Percentiles rank a stretch among this genome's conserved stretches.
Conservation (phyloP, 2,113 vertebrate species). For the Vidua chalybeata region DNA sequence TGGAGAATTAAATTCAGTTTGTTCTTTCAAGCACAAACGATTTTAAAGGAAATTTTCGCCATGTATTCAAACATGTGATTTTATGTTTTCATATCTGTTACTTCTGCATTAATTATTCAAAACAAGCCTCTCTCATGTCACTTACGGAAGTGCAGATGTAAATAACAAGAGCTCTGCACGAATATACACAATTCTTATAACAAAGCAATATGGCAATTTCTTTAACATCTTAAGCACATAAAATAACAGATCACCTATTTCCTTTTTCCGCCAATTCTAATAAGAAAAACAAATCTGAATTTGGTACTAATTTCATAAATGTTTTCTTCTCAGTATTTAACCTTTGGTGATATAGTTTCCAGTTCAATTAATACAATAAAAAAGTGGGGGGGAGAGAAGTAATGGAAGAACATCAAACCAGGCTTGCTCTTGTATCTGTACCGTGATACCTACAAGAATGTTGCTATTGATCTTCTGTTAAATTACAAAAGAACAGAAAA, state of each 20-base stretch:
- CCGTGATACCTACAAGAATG: background rate
- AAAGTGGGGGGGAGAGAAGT: background rate
- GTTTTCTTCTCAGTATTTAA: background rate
- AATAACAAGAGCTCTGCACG: background rate
- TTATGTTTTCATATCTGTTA: background rate
- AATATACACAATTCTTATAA: conserved; percentile 9
- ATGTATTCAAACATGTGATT: background rate
- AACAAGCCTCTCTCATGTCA: background rate
- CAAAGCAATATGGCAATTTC: background rate
- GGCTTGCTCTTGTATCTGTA: background rate
- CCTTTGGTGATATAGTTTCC: background rate
- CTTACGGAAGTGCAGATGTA: background rate
- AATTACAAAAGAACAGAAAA: background rate
- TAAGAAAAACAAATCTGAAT: background rate
- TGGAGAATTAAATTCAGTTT: background rate
- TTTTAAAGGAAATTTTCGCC: background rate
- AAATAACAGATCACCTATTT: background rate
- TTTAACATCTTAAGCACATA: background rate
- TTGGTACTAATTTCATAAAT: background rate
- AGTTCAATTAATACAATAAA: background rate
- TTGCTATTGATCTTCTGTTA: background rate
- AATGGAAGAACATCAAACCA: background rate
- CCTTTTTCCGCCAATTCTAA: background rate
- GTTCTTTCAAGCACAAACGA: background rate
- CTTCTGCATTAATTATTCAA: conserved; percentile 44